Evolutionary conservation across 1,140 invertebrate genomes (phyloP).

Genomic region (Anastrepha obliqua): DNA sequence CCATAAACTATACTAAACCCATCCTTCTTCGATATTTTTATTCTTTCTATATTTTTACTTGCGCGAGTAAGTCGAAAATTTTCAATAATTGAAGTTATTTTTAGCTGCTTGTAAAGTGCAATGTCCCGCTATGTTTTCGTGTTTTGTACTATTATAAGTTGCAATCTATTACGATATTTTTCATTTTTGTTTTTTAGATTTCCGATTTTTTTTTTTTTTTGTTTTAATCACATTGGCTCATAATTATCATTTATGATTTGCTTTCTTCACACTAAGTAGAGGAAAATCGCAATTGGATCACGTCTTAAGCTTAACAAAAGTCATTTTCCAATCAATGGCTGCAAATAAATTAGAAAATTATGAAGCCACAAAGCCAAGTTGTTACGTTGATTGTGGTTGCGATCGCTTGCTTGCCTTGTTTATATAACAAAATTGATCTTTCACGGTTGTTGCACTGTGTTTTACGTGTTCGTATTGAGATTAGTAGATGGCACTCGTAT

Average conservation of each 20-base stretch:
- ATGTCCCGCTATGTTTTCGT: not conserved
- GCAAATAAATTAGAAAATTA: not conserved
- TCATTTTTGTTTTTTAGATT: not conserved
- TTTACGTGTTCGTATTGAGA: too few relatives aligned
- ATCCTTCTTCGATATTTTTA: too few relatives aligned
- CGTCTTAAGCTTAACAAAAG: not conserved
- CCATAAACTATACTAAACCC: too few relatives aligned
- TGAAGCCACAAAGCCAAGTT: not conserved
- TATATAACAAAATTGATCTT: slow-evolving; percentile 19
- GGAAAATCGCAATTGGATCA: not conserved
- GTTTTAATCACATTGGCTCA: not conserved
- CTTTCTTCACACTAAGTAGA: not conserved
- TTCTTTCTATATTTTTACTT: too few relatives aligned
- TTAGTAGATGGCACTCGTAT: too few relatives aligned
- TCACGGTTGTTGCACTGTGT: not conserved
- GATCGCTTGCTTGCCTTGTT: not conserved
- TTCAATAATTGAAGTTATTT: not conserved
- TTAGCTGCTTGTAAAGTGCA: not conserved
- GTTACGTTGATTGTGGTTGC: not conserved
- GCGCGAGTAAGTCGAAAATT: too few relatives aligned
- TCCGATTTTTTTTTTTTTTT: not conserved
- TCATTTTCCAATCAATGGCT: not conserved
- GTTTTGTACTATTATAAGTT: not conserved
- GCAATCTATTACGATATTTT: too few relatives aligned
- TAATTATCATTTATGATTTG: not conserved